These are phyloP conservation scores for Rhyacichthys aspro DNA, from an alignment of 2,797 vertebrate species.

Conservation along the genomic window DNA sequence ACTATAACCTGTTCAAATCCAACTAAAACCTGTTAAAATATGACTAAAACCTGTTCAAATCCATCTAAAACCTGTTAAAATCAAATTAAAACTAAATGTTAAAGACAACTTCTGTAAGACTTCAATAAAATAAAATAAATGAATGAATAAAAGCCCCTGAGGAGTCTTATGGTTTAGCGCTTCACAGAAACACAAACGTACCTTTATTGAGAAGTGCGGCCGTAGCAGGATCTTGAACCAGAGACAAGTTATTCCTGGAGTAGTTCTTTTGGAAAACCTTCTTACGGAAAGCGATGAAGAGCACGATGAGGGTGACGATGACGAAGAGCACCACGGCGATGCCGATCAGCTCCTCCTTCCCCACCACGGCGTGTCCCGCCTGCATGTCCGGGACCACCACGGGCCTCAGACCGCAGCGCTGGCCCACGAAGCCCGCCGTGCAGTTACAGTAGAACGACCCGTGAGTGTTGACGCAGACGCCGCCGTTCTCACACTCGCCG, in stretches of 20 bases:
- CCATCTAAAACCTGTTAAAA: too few relatives aligned
- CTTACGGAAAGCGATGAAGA: slow-evolving; percentile 93
- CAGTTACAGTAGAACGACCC: slow-evolving; percentile 97
- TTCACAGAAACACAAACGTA: too few relatives aligned
- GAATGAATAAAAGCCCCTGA: too few relatives aligned
- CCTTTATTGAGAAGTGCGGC: slow-evolving; percentile 91
- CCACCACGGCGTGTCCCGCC: slow-evolving; percentile 91
- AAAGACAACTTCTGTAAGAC: too few relatives aligned
- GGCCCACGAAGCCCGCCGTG: slow-evolving; percentile 90
- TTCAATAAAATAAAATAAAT: too few relatives aligned
- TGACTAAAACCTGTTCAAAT: too few relatives aligned
- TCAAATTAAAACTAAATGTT: too few relatives aligned
- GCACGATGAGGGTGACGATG: slow-evolving; percentile 87
- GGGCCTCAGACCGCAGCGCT: slow-evolving; percentile 88
- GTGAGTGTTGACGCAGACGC: slow-evolving; percentile 90
- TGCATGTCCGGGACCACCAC: slow-evolving; percentile 97
- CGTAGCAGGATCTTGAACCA: slow-evolving; percentile 94
- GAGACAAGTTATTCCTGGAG: slow-evolving; percentile 91
- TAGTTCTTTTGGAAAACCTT: slow-evolving; percentile 96
- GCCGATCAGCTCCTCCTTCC: slow-evolving; percentile 95
- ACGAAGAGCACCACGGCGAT: slow-evolving; percentile 92
- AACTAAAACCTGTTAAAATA: too few relatives aligned
- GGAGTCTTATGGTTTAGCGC: too few relatives aligned
- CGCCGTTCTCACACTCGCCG: slow-evolving; percentile 94
- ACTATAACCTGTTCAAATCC: too few relatives aligned